These are phyloP conservation scores for Eidolon helvum DNA, from an alignment of 2,113 vertebrate genomes.

Conservation along the genomic window DNA sequence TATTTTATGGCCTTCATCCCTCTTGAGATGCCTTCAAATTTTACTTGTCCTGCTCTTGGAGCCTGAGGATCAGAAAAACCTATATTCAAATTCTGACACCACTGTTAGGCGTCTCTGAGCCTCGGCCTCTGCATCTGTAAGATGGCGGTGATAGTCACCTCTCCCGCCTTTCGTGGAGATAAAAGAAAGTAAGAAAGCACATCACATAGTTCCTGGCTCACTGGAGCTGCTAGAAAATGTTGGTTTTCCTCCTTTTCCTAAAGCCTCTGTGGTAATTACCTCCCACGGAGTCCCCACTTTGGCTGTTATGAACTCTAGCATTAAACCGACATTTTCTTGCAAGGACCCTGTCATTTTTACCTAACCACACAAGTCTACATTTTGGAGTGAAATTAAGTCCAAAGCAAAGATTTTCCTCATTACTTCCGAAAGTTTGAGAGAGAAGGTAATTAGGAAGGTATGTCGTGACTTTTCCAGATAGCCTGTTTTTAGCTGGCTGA, in stretches of 20 bases:
- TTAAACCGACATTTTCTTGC: background rate
- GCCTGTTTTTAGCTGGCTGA: background rate
- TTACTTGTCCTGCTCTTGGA: background rate
- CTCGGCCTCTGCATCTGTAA: background rate
- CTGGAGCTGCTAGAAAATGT: background rate
- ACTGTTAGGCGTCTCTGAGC: background rate
- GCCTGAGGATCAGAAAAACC: background rate
- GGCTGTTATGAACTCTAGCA: background rate
- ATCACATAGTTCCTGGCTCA: background rate
- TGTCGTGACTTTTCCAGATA: background rate
- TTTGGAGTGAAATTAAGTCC: slow-evolving; percentile 20
- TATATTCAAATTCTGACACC: background rate
- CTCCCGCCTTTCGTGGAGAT: background rate
- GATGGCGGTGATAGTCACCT: background rate
- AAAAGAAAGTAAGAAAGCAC: background rate
- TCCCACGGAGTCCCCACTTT: background rate
- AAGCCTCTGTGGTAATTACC: background rate
- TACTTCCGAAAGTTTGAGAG: background rate
- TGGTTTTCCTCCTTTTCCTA: background rate
- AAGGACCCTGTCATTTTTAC: background rate
- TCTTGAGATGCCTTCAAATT: background rate
- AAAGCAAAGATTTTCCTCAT: background rate
- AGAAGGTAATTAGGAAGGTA: background rate
- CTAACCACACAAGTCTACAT: background rate
- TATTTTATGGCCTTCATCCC: background rate